Percentiles rank a stretch among this genome's conserved stretches.
Evolutionary conservation across 2,888 invertebrate genomes (phyloP).

Genomic region (Corbicula japonica): DNA sequence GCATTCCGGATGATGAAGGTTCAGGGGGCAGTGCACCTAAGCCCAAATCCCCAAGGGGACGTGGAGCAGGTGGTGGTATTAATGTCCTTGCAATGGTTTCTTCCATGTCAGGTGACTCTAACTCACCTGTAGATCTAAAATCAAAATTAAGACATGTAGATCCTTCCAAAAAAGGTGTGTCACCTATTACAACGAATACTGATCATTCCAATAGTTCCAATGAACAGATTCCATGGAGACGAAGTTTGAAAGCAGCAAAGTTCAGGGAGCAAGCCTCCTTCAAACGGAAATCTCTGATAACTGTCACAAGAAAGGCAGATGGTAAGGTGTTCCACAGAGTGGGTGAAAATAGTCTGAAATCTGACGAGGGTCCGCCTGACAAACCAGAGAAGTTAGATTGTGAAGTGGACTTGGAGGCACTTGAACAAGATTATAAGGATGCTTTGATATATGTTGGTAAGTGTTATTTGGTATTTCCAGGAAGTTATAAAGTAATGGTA

Average conservation of each 20-base stretch:
- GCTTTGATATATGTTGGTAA: constrained; percentile 27
- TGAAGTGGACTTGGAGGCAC: constrained; percentile 42
- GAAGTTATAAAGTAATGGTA: neutral
- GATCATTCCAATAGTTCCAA: neutral
- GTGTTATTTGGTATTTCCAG: neutral
- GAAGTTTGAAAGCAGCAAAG: constrained; percentile 11
- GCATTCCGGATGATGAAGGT: constrained; percentile 19
- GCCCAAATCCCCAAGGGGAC: constrained; percentile 2
- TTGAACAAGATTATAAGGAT: constrained; percentile 32
- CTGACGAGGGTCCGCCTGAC: constrained; percentile 19
- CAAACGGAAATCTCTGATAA: constrained; percentile 34
- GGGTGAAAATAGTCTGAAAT: constrained; percentile 23
- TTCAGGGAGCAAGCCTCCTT: constrained; percentile 2
- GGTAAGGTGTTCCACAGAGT: constrained; percentile 42
- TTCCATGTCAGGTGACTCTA: neutral
- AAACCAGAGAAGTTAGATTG: constrained; percentile 46
- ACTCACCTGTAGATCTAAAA: constrained; percentile 13
- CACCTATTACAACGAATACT: neutral
- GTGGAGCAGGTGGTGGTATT: neutral
- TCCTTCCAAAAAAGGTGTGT: neutral
- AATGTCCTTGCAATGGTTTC: neutral
- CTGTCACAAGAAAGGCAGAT: constrained; percentile 35
- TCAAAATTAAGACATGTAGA: constrained; percentile 16
- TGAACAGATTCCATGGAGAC: constrained; percentile 7
- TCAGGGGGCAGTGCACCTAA: neutral